phyloP scores from a whole-genome alignment of 2,888 invertebrate species.

The Leptopterna dolabrata region DNA sequence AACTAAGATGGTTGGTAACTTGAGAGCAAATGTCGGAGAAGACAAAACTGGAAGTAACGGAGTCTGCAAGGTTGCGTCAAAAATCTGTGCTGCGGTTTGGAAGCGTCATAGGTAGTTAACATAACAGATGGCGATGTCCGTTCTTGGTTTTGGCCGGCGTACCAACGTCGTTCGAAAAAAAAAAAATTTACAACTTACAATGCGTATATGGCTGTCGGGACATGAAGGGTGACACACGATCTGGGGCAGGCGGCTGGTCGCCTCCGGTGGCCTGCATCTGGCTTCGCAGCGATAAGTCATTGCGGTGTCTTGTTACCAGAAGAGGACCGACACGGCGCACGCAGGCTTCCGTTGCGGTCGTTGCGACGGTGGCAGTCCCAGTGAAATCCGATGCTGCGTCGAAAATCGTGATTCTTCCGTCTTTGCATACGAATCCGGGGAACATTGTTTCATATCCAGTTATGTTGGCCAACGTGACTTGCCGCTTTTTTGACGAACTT shows the following conservation, averaged over 20 bases:
- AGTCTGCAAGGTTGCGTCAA: not conserved
- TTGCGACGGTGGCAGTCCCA: not conserved
- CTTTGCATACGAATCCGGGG: not conserved
- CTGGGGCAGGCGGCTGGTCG: constrained; percentile 33
- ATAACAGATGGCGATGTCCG: too few species aligned
- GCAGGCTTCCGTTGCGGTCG: constrained; percentile 31
- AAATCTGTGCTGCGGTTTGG: not conserved
- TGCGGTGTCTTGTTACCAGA: constrained; percentile 25
- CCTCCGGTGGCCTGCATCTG: constrained; percentile 44
- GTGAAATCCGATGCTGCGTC: constrained; percentile 8
- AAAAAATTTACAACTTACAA: not conserved
- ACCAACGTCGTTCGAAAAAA: not conserved
- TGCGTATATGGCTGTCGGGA: not conserved
- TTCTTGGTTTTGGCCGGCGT: not conserved
- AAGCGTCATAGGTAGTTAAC: too few species aligned
- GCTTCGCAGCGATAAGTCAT: constrained; percentile 5
- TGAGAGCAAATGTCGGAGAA: too few species aligned
- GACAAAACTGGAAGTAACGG: too few species aligned
- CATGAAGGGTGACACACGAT: constrained; percentile 39
- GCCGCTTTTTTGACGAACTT: too few species aligned
- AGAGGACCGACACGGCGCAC: constrained; percentile 1
- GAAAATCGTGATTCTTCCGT: not conserved
- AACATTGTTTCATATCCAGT: not conserved
- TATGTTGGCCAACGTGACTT: too few species aligned
- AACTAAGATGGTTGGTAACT: too few species aligned